Percentiles rank a stretch among this genome's conserved stretches.
Conservation (phyloP, 2,797 vertebrate species). For the Vireo griseus region DNA sequence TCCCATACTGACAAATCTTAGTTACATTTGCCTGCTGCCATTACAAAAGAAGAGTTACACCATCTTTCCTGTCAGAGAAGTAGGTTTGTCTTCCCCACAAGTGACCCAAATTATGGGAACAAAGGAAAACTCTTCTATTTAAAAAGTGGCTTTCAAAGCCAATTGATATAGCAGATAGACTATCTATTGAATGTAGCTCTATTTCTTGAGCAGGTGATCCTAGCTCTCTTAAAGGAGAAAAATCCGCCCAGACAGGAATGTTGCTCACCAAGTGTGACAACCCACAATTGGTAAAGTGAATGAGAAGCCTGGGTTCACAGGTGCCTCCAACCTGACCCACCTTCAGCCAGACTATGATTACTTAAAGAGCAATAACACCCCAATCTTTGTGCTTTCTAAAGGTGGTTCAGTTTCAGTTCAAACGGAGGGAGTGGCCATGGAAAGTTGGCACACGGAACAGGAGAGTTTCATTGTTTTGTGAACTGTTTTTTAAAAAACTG, state of each 20-base stretch:
- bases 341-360: neutral
- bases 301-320: neutral
- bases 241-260: neutral
- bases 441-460: neutral
- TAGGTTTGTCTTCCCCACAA: neutral
- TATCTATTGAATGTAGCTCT: neutral
- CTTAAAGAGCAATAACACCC: neutral
- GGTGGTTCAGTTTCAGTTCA: neutral
- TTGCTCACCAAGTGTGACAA: constrained; percentile 17
- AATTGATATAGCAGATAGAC: neutral
- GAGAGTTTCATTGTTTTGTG: constrained; percentile 5
- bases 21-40: neutral
- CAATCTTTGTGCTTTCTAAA: neutral
- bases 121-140: neutral
- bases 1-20: neutral
- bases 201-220: neutral
- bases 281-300: neutral
- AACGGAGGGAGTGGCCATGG: neutral
- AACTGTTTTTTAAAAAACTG: neutral
- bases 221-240: neutral
- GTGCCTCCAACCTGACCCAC: neutral
- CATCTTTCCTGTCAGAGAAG: neutral
- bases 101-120: neutral
- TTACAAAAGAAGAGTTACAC: neutral
- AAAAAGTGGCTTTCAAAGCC: neutral